Conservation (phyloP, 2,888 invertebrate genomes). For the Drosophila seclusa region DNA sequence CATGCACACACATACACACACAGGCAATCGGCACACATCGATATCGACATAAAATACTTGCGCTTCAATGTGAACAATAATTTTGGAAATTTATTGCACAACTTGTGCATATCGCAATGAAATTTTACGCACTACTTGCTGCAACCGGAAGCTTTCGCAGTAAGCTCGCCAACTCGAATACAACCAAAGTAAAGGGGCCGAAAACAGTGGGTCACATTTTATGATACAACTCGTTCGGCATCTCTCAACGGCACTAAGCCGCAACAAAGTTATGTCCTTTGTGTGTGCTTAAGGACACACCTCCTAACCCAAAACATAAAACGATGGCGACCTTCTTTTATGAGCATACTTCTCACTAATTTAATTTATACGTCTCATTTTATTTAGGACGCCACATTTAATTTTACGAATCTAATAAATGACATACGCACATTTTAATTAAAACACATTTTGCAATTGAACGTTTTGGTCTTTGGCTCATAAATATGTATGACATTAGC, state of each 20-base stretch:
- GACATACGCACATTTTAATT: constrained; percentile 49
- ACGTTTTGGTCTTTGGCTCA: constrained; percentile 7
- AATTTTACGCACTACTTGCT: constrained; percentile 78
- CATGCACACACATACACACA: constrained; percentile 3
- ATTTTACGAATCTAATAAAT: constrained; percentile 49
- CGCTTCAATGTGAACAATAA: constrained; percentile 72
- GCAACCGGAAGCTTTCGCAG: constrained; percentile 60
- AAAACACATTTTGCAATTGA: constrained; percentile 40
- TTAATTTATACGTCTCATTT: constrained; percentile 58
- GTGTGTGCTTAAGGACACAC: constrained; percentile 14
- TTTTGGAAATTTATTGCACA: constrained; percentile 71
- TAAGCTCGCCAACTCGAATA: constrained; percentile 54
- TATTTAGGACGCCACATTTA: constrained; percentile 22
- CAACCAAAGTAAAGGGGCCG: constrained; percentile 59
- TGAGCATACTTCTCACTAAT: constrained; percentile 59
- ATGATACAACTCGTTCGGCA: constrained; percentile 58
- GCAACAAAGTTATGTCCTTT: constrained; percentile 63
- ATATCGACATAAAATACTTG: constrained; percentile 58
- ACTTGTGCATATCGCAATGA: constrained; percentile 75
- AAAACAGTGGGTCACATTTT: constrained; percentile 69
- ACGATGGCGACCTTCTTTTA: constrained; percentile 34
- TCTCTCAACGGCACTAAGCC: constrained; percentile 50
- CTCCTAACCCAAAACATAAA: constrained; percentile 41
- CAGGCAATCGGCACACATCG: constrained; percentile 26
- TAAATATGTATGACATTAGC: constrained; percentile 2